Percentiles rank a stretch among this genome's conserved stretches.
These are phyloP conservation scores for Merops nubicus DNA, from an alignment of 2,113 vertebrate genomes.

Conservation along the genomic window DNA sequence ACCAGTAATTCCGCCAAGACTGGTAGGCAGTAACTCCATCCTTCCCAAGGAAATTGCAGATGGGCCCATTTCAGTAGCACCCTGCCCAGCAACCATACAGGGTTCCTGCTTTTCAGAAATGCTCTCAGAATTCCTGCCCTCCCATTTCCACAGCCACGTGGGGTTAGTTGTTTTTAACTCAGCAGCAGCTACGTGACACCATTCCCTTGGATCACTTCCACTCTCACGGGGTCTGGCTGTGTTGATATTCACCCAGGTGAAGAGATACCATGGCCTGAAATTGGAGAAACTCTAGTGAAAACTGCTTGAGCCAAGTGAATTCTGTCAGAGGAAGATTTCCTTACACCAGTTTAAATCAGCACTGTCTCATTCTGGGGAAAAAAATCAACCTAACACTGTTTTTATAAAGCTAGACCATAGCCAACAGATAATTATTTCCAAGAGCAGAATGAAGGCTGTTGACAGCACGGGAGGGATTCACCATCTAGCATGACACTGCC, in stretches of 20 bases:
- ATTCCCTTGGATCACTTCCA: not conserved
- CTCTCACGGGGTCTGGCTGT: not conserved
- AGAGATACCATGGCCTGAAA: not conserved
- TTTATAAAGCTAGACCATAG: not conserved
- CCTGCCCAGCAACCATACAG: conserved; percentile 29
- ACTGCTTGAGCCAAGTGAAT: not conserved
- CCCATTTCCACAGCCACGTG: not conserved
- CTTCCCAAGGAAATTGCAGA: not conserved
- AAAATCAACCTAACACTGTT: not conserved
- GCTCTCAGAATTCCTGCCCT: conserved; percentile 9
- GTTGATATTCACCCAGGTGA: conserved; percentile 20
- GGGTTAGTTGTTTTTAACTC: conserved; percentile 1
- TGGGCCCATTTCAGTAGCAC: conserved; percentile 19
- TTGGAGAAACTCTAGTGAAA: not conserved
- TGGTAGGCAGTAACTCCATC: not conserved
- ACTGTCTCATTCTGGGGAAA: not conserved
- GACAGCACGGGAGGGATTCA: not conserved
- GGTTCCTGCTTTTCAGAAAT: conserved; percentile 20
- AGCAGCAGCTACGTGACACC: conserved; percentile 1
- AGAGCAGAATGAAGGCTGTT: not conserved
- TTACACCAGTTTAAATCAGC: not conserved
- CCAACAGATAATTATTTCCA: not conserved
- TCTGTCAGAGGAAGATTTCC: not conserved
- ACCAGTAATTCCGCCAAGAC: not conserved
- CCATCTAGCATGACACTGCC: not conserved